phyloP scores from a whole-genome alignment of 30 jellyfish, hydroid and myxozoan genomes.

The Aurelia sp. region DNA sequence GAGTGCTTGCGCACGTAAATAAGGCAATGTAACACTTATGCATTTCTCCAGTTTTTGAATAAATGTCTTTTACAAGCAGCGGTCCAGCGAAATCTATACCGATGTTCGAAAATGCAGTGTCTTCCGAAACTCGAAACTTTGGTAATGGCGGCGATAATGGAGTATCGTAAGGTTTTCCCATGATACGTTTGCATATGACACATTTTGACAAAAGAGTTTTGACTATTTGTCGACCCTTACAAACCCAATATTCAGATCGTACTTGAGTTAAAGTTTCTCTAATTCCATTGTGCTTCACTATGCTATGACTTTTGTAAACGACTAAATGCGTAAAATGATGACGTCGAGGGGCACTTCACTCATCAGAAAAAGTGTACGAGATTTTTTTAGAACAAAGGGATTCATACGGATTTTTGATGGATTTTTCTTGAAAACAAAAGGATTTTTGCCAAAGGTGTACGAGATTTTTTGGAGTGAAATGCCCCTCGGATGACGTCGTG shows the following conservation, averaged over 20 bases:
- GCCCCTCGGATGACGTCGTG: no score
- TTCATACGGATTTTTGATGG: no score
- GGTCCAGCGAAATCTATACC: slow-evolving; percentile 59
- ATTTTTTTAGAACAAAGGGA: no score
- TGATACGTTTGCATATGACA: not conserved
- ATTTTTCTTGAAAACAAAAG: no score
- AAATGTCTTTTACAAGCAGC: slow-evolving; percentile 26
- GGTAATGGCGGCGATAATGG: slow-evolving; percentile 43
- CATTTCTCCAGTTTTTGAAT: slow-evolving; percentile 1
- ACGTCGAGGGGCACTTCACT: no score
- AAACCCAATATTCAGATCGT: slow-evolving; percentile 32
- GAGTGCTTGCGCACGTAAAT: slow-evolving; percentile 11
- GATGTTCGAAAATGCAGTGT: slow-evolving; percentile 32
- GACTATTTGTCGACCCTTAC: slow-evolving; percentile 16
- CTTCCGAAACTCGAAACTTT: slow-evolving; percentile 16
- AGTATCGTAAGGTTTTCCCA: slow-evolving; percentile 30
- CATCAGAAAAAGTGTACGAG: no score
- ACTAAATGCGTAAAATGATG: slow-evolving; percentile 25
- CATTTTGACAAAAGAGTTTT: slow-evolving; percentile 7
- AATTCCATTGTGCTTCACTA: slow-evolving; percentile 28
- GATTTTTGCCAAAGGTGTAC: no score
- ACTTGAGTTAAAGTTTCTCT: slow-evolving; percentile 23
- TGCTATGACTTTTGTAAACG: slow-evolving; percentile 3
- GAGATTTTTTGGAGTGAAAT: no score
- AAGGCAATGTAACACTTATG: slow-evolving; percentile 7